A percentile compares a stretch with the other conserved stretches of the same genome.
These are phyloP conservation scores for Drosophila ustulata DNA, from an alignment of 2,888 invertebrate species.

Conservation along the genomic window DNA sequence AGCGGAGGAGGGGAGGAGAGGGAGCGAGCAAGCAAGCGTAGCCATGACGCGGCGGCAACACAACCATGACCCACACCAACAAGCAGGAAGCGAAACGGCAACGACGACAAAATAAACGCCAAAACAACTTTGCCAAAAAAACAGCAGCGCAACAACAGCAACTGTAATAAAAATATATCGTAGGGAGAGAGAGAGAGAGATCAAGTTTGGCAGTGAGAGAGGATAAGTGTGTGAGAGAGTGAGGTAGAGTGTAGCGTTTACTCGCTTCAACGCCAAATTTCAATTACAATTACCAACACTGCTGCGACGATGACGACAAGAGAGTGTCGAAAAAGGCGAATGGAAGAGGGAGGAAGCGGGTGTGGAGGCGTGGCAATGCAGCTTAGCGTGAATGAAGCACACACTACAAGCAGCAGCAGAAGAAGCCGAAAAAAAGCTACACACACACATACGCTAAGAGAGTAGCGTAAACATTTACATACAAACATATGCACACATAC, in stretches of 20 bases:
- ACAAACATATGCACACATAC: neutral
- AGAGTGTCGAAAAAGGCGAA: conserved; percentile 28
- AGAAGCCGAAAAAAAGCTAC: conserved; percentile 21
- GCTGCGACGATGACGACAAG: conserved; percentile 5
- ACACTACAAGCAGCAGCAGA: conserved; percentile 32
- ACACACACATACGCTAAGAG: conserved; percentile 4
- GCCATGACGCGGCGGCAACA: conserved; percentile 67
- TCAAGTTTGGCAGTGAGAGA: conserved; percentile 6
- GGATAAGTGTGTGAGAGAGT: conserved; percentile 24
- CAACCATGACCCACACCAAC: conserved; percentile 84
- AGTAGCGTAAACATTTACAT: conserved; percentile 2
- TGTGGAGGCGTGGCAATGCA: conserved; percentile 51
- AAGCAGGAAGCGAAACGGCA: conserved; percentile 64
- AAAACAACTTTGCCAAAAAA: conserved; percentile 69
- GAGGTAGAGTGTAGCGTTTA: conserved; percentile 56
- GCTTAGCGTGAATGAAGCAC: conserved; percentile 59
- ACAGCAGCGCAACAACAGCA: conserved; percentile 27
- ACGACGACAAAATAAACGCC: conserved; percentile 49
- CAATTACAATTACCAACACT: conserved; percentile 80
- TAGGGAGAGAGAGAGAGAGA: conserved; percentile 12
- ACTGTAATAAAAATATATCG: conserved; percentile 69
- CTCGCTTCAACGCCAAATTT: conserved; percentile 82
- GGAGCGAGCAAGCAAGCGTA: conserved; percentile 21
- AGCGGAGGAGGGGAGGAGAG: neutral
- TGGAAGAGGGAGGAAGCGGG: neutral